These are phyloP conservation scores for Eilema caniola DNA, from an alignment of 2,888 invertebrate genomes.

Conservation along the genomic window DNA sequence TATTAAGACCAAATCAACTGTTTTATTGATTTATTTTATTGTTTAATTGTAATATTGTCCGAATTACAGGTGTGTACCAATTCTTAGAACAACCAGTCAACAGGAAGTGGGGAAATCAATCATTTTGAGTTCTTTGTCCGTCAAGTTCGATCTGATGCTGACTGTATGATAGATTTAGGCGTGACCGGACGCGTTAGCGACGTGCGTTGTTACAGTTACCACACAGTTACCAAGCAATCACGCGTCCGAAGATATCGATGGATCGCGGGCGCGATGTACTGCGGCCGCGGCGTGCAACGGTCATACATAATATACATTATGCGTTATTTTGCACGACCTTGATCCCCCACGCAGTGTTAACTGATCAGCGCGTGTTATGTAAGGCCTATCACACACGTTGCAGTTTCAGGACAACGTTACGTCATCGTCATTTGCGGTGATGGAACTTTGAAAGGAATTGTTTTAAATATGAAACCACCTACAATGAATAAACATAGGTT, in stretches of 20 bases:
- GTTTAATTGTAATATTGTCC: too few relatives aligned
- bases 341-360: constrained; percentile 81
- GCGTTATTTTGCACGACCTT: constrained; percentile 79
- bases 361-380: constrained; percentile 77
- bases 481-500: neutral
- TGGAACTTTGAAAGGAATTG: constrained; percentile 39
- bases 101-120: too few relatives aligned
- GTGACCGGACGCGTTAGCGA: constrained; percentile 69
- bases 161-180: constrained; percentile 59
- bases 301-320: constrained; percentile 41
- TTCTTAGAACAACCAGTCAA: too few relatives aligned
- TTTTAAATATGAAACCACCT: constrained; percentile 14
- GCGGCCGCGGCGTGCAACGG: constrained; percentile 48
- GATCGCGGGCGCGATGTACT: neutral
- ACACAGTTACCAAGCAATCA: constrained; percentile 22
- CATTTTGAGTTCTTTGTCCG: too few relatives aligned
- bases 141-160: too few relatives aligned
- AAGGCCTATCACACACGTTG: constrained; percentile 68
- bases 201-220: constrained; percentile 34
- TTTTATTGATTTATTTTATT: too few relatives aligned
- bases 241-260: constrained; percentile 5
- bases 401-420: constrained; percentile 49
- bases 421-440: constrained; percentile 38
- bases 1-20: too few relatives aligned
- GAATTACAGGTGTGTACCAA: too few relatives aligned